phyloP scores from a whole-genome alignment of 1,140 invertebrate species.

The Papilio aristodemus region DNA sequence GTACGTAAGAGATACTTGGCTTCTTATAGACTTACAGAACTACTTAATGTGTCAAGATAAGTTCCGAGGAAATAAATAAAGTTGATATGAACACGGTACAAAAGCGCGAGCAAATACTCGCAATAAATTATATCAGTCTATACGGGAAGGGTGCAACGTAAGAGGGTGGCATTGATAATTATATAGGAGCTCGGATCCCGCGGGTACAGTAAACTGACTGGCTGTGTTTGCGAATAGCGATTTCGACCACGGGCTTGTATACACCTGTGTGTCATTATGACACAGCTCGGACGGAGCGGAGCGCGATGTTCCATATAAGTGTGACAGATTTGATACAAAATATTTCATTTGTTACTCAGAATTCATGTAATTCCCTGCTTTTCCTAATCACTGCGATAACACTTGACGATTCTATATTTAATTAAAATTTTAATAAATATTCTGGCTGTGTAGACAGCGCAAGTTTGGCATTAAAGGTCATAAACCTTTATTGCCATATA shows the following conservation, averaged over 20 bases:
- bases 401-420: constrained; percentile 1
- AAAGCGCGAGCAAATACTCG: constrained; percentile 34
- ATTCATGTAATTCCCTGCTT: constrained; percentile 8
- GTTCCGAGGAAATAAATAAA: constrained; percentile 35
- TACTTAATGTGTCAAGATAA: constrained; percentile 35
- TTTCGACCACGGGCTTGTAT: constrained; percentile 18
- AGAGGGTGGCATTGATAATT: constrained; percentile 35
- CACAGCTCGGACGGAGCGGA: constrained; percentile 3
- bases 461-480: no score
- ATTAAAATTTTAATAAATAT: constrained; percentile 14
- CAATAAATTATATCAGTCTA: constrained; percentile 35
- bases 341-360: constrained; percentile 6
- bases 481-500: no score
- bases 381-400: neutral
- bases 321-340: constrained; percentile 18
- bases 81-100: constrained; percentile 31
- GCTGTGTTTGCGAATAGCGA: constrained; percentile 33
- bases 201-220: constrained; percentile 33
- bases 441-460: neutral
- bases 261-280: constrained; percentile 13
- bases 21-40: constrained; percentile 34
- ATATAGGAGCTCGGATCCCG: constrained; percentile 32
- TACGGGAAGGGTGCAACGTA: constrained; percentile 31
- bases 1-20: constrained; percentile 29
- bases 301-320: neutral